These are phyloP conservation scores for Chloebia gouldiae DNA, from an alignment of 2,113 vertebrate species.

Conservation along the genomic window DNA sequence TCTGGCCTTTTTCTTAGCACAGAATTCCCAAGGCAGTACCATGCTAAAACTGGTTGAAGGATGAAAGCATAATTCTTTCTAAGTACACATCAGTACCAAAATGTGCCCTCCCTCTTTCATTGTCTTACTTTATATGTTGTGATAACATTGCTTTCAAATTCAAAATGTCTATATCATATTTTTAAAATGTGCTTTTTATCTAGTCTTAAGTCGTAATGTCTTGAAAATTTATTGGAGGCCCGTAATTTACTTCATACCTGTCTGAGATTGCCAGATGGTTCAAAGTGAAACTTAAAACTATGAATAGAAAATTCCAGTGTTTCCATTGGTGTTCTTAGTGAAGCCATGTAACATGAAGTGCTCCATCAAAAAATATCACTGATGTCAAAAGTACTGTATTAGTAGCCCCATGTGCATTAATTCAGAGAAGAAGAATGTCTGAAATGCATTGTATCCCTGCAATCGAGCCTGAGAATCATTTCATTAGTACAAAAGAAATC, in stretches of 20 bases:
- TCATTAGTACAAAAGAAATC: background rate
- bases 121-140: background rate
- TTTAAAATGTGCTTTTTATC: background rate
- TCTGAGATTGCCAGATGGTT: constrained; percentile 1
- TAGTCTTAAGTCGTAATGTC: background rate
- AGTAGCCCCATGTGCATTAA: constrained; percentile 19
- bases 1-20: background rate
- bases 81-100: background rate
- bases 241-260: background rate
- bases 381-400: constrained; percentile 1
- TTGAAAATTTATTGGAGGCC: background rate
- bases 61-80: background rate
- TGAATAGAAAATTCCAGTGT: background rate
- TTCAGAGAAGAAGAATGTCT: constrained; percentile 44
- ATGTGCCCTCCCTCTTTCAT: background rate
- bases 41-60: background rate
- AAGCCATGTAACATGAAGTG: background rate
- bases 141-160: background rate
- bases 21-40: background rate
- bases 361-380: background rate
- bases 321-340: background rate
- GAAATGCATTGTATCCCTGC: constrained; percentile 13
- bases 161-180: background rate
- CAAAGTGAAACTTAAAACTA: background rate
- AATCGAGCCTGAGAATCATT: background rate